These are phyloP conservation scores for Anguilla megastoma DNA, from an alignment of 2,797 vertebrate genomes.

Conservation along the genomic window DNA sequence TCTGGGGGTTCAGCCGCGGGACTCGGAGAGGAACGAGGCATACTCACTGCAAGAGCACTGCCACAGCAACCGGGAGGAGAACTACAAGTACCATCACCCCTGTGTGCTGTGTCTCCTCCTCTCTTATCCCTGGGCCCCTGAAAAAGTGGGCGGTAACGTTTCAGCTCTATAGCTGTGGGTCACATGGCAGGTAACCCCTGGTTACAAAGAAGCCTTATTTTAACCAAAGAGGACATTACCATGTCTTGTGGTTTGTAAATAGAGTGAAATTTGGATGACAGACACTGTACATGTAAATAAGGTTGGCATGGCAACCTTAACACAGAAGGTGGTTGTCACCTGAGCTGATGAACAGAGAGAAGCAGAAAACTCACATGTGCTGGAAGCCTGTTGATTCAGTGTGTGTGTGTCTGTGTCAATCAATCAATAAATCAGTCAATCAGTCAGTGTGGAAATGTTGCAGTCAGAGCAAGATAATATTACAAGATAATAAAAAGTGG, in stretches of 20 bases:
- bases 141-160: no score
- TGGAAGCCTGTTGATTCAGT: neutral
- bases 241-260: constrained; percentile 9
- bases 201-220: neutral
- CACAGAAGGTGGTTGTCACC: neutral
- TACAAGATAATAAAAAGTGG: no score
- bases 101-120: neutral
- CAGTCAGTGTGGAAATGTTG: no score
- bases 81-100: constrained; percentile 71
- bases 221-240: neutral
- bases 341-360: neutral
- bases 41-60: constrained; percentile 77
- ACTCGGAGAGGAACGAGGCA: constrained; percentile 75
- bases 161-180: constrained; percentile 22
- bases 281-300: neutral
- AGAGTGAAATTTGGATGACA: neutral
- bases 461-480: no score
- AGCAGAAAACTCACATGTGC: neutral
- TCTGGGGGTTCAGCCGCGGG: constrained; percentile 74
- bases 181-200: constrained; percentile 14
- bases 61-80: constrained; percentile 73
- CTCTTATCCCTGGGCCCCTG: no score
- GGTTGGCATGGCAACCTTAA: neutral
- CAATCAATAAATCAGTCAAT: no score
- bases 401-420: neutral